Evolutionary conservation across 2,888 invertebrate species (phyloP).

Genomic region (Blastobasis lacticolella): DNA sequence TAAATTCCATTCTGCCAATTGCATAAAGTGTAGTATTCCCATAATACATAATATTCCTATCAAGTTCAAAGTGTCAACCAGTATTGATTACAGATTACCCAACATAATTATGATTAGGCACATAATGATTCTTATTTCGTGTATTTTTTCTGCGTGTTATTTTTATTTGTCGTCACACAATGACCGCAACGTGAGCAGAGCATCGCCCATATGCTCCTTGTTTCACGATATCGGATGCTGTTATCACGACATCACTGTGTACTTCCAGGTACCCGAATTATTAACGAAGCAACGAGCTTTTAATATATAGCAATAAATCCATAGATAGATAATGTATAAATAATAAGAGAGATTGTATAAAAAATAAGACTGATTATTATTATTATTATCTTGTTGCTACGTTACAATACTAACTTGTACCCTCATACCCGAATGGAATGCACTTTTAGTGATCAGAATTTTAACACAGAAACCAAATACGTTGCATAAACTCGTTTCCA

Average conservation of each 20-base stretch:
- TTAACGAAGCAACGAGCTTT: slow-evolving; percentile 42
- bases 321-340: no score
- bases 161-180: slow-evolving; percentile 26
- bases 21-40: no score
- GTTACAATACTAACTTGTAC: slow-evolving; percentile 31
- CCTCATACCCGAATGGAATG: slow-evolving; percentile 37
- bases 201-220: slow-evolving; percentile 35
- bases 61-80: background rate
- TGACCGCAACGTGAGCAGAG: slow-evolving; percentile 38
- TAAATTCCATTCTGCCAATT: no score
- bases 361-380: background rate
- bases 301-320: no score
- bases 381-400: slow-evolving; percentile 36
- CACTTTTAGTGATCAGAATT: slow-evolving; percentile 30
- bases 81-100: background rate
- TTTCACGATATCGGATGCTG: slow-evolving; percentile 43
- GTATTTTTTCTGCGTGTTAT: slow-evolving; percentile 8
- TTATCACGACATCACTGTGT: slow-evolving; percentile 61
- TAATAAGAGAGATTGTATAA: no score
- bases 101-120: background rate
- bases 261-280: slow-evolving; percentile 63
- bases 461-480: no score
- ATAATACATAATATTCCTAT: background rate
- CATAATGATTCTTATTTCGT: no score
- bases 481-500: no score